A percentile compares a stretch with the other conserved stretches of the same genome.
Evolutionary conservation across 2,797 vertebrate species (phyloP).

Genomic region (Protosalanx chinensis): DNA sequence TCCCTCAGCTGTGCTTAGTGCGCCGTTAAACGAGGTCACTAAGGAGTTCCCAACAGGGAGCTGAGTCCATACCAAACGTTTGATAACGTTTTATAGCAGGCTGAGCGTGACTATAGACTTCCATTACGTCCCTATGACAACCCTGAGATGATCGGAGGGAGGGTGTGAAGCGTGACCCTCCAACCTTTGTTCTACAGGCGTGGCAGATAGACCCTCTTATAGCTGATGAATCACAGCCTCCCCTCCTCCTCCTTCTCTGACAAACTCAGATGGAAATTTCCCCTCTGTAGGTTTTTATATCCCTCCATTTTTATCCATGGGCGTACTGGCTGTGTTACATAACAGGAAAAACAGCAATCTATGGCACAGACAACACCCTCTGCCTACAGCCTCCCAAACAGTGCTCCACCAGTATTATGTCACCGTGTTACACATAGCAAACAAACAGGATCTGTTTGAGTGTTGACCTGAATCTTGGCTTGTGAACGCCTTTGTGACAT

Average conservation of each 20-base stretch:
- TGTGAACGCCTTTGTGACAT: not conserved
- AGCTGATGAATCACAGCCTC: conserved; percentile 11
- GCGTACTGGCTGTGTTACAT: conserved; percentile 24
- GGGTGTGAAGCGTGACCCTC: not conserved
- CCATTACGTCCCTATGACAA: conserved; percentile 9
- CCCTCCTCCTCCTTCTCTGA: conserved; percentile 17
- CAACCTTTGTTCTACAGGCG: conserved; percentile 4
- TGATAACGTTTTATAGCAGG: conserved; percentile 14
- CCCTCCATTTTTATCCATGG: conserved; percentile 18
- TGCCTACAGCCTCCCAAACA: conserved; percentile 19
- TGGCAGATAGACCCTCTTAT: not conserved
- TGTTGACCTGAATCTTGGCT: not conserved
- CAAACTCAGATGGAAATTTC: conserved; percentile 16
- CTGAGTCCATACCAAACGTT: conserved; percentile 15
- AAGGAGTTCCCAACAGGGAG: not conserved
- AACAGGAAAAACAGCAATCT: conserved; percentile 25
- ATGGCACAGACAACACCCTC: conserved; percentile 17
- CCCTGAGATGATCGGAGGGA: not conserved
- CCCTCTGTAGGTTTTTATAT: conserved; percentile 12
- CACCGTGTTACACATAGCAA: conserved; percentile 17
- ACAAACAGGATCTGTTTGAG: not conserved
- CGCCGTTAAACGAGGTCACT: not conserved
- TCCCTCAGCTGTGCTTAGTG: not conserved
- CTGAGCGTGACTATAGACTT: conserved; percentile 7
- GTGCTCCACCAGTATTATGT: conserved; percentile 16